Evolutionary conservation across 1,140 invertebrate species (phyloP), one percentile per base, ranked within the genome.

Genomic region (Pissodes strobi): DNA sequence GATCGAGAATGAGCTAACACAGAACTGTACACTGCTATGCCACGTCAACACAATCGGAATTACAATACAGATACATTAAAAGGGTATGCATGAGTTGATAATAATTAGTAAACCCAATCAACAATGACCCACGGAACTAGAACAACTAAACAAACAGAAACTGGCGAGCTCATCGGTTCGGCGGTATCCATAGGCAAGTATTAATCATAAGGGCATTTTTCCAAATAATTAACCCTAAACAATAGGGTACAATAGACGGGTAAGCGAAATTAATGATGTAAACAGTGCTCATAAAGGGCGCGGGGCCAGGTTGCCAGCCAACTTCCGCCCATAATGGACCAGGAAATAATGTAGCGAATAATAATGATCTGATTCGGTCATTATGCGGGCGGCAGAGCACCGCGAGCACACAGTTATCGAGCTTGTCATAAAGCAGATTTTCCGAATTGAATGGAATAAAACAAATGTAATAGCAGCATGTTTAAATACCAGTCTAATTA

Each of bases 151-250:
- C 53, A 56, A 56, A 41, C 37, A 56, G 53, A 34, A 23, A 49
- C 46, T 1, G n/a, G 46, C 21, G 1, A 22, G 21, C 6, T 23
- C 46, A 49, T 19, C 18, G 18, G 43, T 23, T 46, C 8, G 43
- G 12, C n/a, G 22, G 34, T 25, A 57, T 57, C 13, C 43, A 48
- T 34, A n/a, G 30, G 34, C 57, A 34, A 22, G 48, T 51, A 52
- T 52, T 63, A 52, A 63, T 52, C 48, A 51, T 55, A 64, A 64
- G 52, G 61, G 51, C 61, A 64, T 64, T 64, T 64, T 64, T 64
- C 61, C 52, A 39, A 56, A 64, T 64, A 64, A 64, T 64, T 64
- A 64, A 56, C 51, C 51, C 49, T 55, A 30, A 55, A 55, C 61
- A 55, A 64, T 62, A 8, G 38, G 49, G 21, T 19, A 53, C 38